phyloP scores from a whole-genome alignment of 2,888 invertebrate genomes.

The Eumacrocentrus americanus region DNA sequence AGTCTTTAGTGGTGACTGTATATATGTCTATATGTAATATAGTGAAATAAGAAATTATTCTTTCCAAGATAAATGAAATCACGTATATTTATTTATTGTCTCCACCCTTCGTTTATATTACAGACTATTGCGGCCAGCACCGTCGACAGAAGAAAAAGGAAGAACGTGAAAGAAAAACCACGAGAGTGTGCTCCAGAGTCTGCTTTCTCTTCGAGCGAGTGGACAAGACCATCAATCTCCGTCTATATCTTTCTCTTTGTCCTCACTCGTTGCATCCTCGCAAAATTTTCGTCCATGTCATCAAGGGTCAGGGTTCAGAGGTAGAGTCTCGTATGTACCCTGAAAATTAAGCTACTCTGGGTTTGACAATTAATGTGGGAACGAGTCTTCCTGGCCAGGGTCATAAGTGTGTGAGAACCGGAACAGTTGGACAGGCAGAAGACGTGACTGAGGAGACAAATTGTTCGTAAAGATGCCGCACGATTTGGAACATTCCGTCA shows the following conservation, averaged over 20 bases:
- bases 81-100: conserved; percentile 9
- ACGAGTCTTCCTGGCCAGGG: conserved; percentile 44
- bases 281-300: conserved; percentile 36
- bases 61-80: conserved; percentile 33
- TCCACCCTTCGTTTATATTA: conserved; percentile 1
- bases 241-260: background rate
- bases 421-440: conserved; percentile 47
- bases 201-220: conserved; percentile 23
- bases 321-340: conserved; percentile 33
- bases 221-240: conserved; percentile 19
- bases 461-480: conserved; percentile 36
- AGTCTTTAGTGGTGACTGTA: conserved; percentile 57
- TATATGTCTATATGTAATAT: conserved; percentile 60
- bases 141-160: conserved; percentile 18
- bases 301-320: conserved; percentile 36
- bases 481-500: conserved; percentile 23
- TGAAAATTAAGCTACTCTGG: conserved; percentile 43
- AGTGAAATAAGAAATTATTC: conserved; percentile 42
- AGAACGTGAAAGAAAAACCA: conserved; percentile 28
- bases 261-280: background rate
- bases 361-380: conserved; percentile 53
- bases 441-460: conserved; percentile 53
- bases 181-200: conserved; percentile 13
- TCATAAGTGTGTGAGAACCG: conserved; percentile 58
- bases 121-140: conserved; percentile 4